Conservation (phyloP, 2,113 vertebrate genomes). For the Tragelaphus buxtoni region DNA sequence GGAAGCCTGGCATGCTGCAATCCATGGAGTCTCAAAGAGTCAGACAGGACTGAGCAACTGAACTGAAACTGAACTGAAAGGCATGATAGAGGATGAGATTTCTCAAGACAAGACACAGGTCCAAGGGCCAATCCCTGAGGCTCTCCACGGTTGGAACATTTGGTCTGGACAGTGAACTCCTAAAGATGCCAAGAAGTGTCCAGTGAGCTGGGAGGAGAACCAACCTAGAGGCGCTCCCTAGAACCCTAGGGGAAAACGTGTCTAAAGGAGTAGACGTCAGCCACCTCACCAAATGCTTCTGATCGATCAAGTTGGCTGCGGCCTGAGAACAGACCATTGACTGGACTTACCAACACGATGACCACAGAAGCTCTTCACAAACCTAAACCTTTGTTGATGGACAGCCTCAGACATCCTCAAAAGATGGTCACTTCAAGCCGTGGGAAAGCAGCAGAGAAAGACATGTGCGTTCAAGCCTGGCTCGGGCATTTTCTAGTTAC, state of each 20-base stretch:
- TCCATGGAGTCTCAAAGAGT: not conserved
- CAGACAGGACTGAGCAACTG: not conserved
- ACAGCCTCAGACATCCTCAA: not conserved
- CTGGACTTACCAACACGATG: accelerated
- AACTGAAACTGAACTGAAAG: not conserved
- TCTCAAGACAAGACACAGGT: not conserved
- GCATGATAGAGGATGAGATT: not conserved
- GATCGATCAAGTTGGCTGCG: not conserved
- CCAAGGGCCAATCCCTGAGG: not conserved
- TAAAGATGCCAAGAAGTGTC: not conserved
- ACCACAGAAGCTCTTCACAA: not conserved
- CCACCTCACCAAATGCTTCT: not conserved
- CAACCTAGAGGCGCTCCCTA: not conserved
- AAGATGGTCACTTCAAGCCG: not conserved
- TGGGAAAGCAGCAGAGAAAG: not conserved
- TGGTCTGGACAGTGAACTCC: not conserved
- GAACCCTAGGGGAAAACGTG: not conserved
- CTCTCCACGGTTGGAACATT: not conserved
- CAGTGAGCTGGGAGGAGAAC: not conserved
- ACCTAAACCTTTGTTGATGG: not conserved
- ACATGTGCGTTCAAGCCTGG: not conserved
- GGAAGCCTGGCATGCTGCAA: not conserved
- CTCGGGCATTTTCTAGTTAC: not conserved
- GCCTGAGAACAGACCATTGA: not conserved
- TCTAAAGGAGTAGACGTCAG: too few species aligned